Evolutionary conservation across 2,888 invertebrate species (phyloP).

Genomic region (Drosophila fungiperda): DNA sequence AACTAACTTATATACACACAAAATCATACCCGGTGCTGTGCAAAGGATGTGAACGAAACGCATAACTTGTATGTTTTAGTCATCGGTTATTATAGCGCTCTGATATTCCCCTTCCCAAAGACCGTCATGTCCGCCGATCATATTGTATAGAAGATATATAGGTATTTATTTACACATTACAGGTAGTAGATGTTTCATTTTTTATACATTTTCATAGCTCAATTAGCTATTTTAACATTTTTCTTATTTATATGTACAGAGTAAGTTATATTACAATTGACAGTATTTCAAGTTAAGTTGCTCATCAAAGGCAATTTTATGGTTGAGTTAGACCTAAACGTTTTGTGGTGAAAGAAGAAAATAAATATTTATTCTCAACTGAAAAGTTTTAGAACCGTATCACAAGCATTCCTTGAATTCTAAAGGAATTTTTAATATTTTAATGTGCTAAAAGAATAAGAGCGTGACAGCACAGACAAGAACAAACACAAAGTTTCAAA

Average conservation of each 20-base stretch:
- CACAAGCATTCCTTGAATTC: slow-evolving; percentile 52
- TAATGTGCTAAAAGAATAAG: slow-evolving; percentile 58
- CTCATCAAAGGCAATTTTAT: slow-evolving; percentile 41
- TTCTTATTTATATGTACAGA: not conserved
- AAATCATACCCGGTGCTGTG: not conserved
- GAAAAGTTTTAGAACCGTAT: slow-evolving; percentile 31
- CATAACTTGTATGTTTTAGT: not conserved
- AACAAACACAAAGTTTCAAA: slow-evolving; percentile 36
- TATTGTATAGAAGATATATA: not conserved
- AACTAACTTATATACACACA: not conserved
- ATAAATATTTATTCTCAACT: slow-evolving; percentile 21
- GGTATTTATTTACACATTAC: not conserved
- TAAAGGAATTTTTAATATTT: slow-evolving; percentile 82
- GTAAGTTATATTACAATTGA: slow-evolving; percentile 17
- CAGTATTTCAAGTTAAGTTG: not conserved
- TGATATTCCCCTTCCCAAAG: not conserved
- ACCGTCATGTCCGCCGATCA: not conserved
- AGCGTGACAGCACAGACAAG: slow-evolving; percentile 35
- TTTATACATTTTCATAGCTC: not conserved
- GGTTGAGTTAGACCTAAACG: slow-evolving; percentile 31
- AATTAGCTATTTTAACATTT: not conserved
- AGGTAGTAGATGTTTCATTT: not conserved
- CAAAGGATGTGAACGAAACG: not conserved
- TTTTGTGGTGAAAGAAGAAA: slow-evolving; percentile 30
- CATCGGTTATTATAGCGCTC: not conserved